phyloP scores from a whole-genome alignment of 2,797 vertebrate genomes.

The Anguilla pacifica region DNA sequence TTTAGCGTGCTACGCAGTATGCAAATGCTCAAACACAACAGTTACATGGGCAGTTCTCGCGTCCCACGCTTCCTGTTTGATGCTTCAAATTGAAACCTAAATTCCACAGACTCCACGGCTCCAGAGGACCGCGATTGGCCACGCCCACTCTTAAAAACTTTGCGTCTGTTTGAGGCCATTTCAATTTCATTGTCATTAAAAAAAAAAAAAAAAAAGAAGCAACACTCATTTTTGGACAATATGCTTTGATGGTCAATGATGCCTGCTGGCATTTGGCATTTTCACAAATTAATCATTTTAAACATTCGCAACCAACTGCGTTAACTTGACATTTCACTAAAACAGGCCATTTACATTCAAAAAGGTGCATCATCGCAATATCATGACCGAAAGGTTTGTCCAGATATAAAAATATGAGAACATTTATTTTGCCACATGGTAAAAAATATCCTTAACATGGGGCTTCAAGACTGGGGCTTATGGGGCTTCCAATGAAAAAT shows the following conservation, averaged over 20 bases:
- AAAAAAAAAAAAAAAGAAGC: too few species aligned
- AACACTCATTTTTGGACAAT: too few species aligned
- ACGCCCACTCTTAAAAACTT: too few species aligned
- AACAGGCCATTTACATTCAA: too few species aligned
- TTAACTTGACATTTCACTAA: too few species aligned
- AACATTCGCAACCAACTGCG: background rate
- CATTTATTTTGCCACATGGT: background rate
- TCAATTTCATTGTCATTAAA: background rate
- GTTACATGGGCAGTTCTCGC: background rate
- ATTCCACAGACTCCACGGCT: background rate
- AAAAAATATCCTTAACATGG: background rate
- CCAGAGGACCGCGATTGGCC: background rate
- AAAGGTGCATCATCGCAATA: background rate
- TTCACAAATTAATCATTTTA: too few species aligned
- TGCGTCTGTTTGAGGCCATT: background rate
- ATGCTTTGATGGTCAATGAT: background rate
- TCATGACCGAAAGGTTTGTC: too few species aligned
- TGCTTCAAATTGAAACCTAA: background rate
- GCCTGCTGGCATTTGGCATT: background rate
- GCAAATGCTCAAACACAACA: background rate
- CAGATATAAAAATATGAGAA: too few species aligned
- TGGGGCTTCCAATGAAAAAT: background rate
- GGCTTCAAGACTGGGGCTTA: background rate
- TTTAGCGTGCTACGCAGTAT: background rate
- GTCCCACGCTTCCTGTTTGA: background rate